Percentiles rank a stretch among this genome's conserved stretches.
These are phyloP conservation scores for Bombus confusus DNA, from an alignment of 1,140 invertebrate genomes.

Conservation along the genomic window DNA sequence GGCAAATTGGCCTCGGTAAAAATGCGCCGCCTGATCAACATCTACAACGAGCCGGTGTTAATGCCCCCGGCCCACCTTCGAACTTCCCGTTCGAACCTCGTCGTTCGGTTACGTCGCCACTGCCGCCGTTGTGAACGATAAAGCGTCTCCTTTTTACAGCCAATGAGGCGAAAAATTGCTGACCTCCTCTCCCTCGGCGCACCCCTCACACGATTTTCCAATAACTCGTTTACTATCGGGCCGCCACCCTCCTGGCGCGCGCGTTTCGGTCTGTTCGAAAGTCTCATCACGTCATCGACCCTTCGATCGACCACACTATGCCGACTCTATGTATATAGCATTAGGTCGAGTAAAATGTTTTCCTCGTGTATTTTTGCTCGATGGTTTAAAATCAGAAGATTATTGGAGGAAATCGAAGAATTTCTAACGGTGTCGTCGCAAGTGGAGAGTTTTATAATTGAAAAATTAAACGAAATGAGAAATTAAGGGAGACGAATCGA, in stretches of 20 bases:
- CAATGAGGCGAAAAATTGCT: slow-evolving; percentile 71
- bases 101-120: slow-evolving; percentile 28
- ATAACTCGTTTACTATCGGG: slow-evolving; percentile 62
- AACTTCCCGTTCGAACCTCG: slow-evolving; percentile 30
- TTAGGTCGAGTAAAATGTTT: slow-evolving; percentile 18
- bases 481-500: not conserved
- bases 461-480: too few relatives aligned
- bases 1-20: slow-evolving; percentile 64
- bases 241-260: slow-evolving; percentile 3
- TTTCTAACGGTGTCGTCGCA: not conserved
- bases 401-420: not conserved
- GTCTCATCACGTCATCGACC: slow-evolving; percentile 59
- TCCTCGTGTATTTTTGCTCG: not conserved
- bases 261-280: slow-evolving; percentile 28
- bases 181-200: slow-evolving; percentile 49
- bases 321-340: slow-evolving; percentile 1
- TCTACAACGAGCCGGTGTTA: slow-evolving; percentile 58
- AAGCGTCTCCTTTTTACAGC: slow-evolving; percentile 65
- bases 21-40: slow-evolving; percentile 61
- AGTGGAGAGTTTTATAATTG: not conserved
- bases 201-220: slow-evolving; percentile 66
- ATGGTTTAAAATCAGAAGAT: not conserved
- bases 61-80: slow-evolving; percentile 33
- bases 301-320: slow-evolving; percentile 28
- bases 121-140: slow-evolving; percentile 46